These are phyloP conservation scores for Cheilosia scutellata DNA, from an alignment of 2,888 invertebrate genomes.

Conservation along the genomic window DNA sequence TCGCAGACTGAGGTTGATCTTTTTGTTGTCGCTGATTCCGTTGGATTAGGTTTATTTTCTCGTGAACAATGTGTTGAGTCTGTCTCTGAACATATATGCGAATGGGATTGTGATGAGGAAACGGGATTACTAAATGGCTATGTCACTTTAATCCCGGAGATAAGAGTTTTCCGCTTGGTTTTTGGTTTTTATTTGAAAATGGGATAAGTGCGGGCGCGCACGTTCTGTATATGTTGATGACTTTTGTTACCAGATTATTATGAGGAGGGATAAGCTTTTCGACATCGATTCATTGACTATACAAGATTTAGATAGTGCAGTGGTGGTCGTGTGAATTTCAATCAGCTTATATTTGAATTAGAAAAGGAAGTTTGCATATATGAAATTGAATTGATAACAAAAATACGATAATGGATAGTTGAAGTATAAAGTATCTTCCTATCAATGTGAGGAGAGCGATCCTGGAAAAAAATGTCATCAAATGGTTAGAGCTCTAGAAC, in stretches of 20 bases:
- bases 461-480: no score
- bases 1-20: conserved; percentile 55
- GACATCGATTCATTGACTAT: conserved; percentile 27
- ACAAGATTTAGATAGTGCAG: conserved; percentile 5
- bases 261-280: conserved; percentile 32
- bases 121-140: conserved; percentile 69
- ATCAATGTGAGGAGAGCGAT: no score
- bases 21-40: conserved; percentile 30
- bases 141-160: conserved; percentile 72
- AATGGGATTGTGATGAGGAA: conserved; percentile 51
- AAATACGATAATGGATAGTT: not conserved
- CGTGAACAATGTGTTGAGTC: conserved; percentile 52
- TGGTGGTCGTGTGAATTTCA: not conserved
- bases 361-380: conserved; percentile 1
- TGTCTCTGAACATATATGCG: conserved; percentile 11
- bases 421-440: no score
- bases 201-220: conserved; percentile 69
- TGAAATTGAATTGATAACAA: not conserved
- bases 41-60: conserved; percentile 38
- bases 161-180: conserved; percentile 57
- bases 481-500: no score
- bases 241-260: conserved; percentile 65
- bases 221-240: conserved; percentile 56
- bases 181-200: conserved; percentile 62
- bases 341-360: not conserved